phyloP scores from a whole-genome alignment of 2,888 invertebrate species.

The Acronicta psi region DNA sequence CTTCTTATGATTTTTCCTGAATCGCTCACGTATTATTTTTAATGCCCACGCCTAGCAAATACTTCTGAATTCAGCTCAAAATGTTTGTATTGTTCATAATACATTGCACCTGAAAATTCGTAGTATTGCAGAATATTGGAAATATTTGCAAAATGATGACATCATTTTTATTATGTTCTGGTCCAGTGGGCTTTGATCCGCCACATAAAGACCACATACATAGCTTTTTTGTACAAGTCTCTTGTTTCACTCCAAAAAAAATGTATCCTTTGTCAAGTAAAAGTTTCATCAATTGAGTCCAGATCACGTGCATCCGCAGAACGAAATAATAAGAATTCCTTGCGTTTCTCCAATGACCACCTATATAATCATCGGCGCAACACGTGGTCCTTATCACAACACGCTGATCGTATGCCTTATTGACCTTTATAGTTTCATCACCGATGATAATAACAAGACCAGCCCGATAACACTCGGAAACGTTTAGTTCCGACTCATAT shows the following conservation, averaged over 20 bases:
- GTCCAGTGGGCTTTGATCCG: too few species aligned
- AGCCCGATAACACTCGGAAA: constrained; percentile 19
- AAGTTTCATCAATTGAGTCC: neutral
- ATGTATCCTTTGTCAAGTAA: neutral
- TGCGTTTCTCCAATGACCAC: constrained; percentile 4
- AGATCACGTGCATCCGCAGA: constrained; percentile 8
- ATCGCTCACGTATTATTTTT: too few species aligned
- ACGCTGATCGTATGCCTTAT: constrained; percentile 21
- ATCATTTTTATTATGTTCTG: too few species aligned
- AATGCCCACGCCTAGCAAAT: too few species aligned
- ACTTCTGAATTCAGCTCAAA: too few species aligned
- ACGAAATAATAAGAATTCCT: neutral
- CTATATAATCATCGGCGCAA: constrained; percentile 11
- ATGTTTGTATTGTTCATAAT: too few species aligned
- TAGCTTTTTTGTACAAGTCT: too few species aligned
- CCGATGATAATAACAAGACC: constrained; percentile 27
- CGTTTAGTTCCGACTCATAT: constrained; percentile 27
- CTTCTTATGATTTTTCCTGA: too few species aligned
- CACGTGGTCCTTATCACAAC: constrained; percentile 39
- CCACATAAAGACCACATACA: too few species aligned
- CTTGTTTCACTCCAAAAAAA: neutral
- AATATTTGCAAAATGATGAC: too few species aligned
- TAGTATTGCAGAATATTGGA: too few species aligned
- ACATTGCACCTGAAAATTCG: too few species aligned
- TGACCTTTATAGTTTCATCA: constrained; percentile 46